These are phyloP conservation scores for Istiophorus platypterus DNA, from an alignment of 2,113 vertebrate species.

Conservation along the genomic window DNA sequence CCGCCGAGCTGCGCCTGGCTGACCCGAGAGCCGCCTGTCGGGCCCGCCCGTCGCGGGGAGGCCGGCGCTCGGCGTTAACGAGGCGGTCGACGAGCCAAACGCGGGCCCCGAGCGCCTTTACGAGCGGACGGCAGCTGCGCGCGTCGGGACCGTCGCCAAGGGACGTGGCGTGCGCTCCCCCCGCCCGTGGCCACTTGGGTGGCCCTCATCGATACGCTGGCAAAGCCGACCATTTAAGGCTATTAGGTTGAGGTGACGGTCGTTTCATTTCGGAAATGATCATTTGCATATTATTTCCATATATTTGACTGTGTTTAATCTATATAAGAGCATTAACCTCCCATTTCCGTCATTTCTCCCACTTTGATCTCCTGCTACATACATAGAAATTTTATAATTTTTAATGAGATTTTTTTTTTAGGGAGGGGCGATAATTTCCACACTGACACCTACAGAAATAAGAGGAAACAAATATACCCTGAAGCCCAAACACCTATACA, in stretches of 20 bases:
- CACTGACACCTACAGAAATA: neutral
- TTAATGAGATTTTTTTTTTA: no score
- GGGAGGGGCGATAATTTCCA: neutral
- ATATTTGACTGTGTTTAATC: no score
- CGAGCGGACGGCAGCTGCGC: neutral
- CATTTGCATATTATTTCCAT: no score
- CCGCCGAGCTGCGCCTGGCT: constrained; percentile 38
- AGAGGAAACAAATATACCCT: neutral
- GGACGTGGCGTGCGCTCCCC: neutral
- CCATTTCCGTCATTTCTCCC: neutral
- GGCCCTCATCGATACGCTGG: no score
- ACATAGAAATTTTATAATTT: no score
- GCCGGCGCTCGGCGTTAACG: neutral
- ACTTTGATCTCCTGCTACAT: neutral
- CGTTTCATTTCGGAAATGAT: neutral
- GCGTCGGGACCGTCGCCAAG: neutral
- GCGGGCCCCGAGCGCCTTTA: no score
- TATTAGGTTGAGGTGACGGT: no score
- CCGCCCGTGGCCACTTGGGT: no score
- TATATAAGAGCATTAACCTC: no score
- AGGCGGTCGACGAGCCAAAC: neutral
- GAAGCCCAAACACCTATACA: neutral
- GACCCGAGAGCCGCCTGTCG: constrained; percentile 60
- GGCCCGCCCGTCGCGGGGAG: no score
- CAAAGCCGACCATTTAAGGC: neutral